A percentile compares a stretch with the other conserved stretches of the same genome.
Conservation (phyloP, 2,797 vertebrate genomes). For the Bufotes viridis region DNA sequence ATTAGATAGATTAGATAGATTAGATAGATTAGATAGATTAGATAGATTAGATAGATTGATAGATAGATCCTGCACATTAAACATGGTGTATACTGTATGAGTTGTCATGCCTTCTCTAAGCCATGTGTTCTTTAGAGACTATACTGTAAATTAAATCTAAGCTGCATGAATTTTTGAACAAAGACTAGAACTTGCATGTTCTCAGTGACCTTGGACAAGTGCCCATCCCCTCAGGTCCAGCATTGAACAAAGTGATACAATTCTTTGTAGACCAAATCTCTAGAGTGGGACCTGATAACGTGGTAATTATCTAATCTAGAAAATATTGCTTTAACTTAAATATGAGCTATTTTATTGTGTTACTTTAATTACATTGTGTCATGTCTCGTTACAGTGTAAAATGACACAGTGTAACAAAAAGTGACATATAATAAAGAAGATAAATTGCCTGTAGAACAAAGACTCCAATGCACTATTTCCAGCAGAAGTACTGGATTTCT, state of each 20-base stretch:
- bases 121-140: too few relatives aligned
- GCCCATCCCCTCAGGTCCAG: constrained; percentile 49
- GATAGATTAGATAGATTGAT: too few relatives aligned
- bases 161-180: constrained; percentile 10
- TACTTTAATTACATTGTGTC: constrained; percentile 77
- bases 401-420: constrained; percentile 74
- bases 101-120: too few relatives aligned
- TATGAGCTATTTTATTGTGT: constrained; percentile 69
- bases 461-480: constrained; percentile 64
- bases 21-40: too few relatives aligned
- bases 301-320: constrained; percentile 68
- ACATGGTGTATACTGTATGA: too few relatives aligned
- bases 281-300: constrained; percentile 64
- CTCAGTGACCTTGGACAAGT: constrained; percentile 51
- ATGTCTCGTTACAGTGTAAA: constrained; percentile 72
- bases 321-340: constrained; percentile 64
- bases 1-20: too few relatives aligned
- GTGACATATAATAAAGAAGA: constrained; percentile 78
- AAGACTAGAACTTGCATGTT: constrained; percentile 20
- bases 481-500: constrained; percentile 62
- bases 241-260: constrained; percentile 55
- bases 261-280: constrained; percentile 58
- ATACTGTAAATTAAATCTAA: constrained; percentile 8
- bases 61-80: too few relatives aligned
- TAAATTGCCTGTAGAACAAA: constrained; percentile 75